These are phyloP conservation scores for Hesperia comma DNA, from an alignment of 2,888 invertebrate genomes.

Conservation along the genomic window DNA sequence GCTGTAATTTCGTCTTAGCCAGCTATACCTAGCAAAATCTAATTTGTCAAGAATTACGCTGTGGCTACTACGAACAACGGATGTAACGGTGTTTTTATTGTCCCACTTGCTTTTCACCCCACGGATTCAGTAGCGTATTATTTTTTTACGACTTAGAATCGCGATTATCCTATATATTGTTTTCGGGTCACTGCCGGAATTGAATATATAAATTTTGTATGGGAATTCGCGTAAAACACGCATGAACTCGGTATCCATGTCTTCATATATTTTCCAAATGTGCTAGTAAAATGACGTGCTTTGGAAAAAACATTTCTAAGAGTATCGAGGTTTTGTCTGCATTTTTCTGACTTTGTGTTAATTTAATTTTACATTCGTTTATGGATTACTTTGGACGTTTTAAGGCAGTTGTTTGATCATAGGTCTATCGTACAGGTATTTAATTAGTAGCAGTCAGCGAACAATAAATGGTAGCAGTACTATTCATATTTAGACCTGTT, in stretches of 20 bases:
- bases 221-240: constrained; percentile 24
- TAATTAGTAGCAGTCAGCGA: too few relatives aligned
- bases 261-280: constrained; percentile 16
- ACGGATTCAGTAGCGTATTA: constrained; percentile 28
- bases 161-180: constrained; percentile 36
- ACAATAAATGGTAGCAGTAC: too few relatives aligned
- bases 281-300: neutral
- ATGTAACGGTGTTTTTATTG: constrained; percentile 43
- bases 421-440: too few relatives aligned
- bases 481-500: too few relatives aligned
- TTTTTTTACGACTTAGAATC: constrained; percentile 33
- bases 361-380: too few relatives aligned
- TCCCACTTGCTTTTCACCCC: constrained; percentile 26
- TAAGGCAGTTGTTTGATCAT: too few relatives aligned
- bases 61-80: constrained; percentile 60
- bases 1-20: constrained; percentile 80
- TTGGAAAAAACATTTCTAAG: neutral
- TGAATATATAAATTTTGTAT: constrained; percentile 33
- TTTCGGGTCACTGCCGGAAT: constrained; percentile 35
- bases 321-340: too few relatives aligned
- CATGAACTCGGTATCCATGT: constrained; percentile 12
- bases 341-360: too few relatives aligned
- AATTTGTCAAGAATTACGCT: constrained; percentile 78
- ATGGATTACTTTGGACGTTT: too few relatives aligned
- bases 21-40: constrained; percentile 79